Percentiles rank a stretch among this genome's conserved stretches.
These are phyloP conservation scores for Anastatus disparis DNA, from an alignment of 1,140 invertebrate genomes.

Conservation along the genomic window DNA sequence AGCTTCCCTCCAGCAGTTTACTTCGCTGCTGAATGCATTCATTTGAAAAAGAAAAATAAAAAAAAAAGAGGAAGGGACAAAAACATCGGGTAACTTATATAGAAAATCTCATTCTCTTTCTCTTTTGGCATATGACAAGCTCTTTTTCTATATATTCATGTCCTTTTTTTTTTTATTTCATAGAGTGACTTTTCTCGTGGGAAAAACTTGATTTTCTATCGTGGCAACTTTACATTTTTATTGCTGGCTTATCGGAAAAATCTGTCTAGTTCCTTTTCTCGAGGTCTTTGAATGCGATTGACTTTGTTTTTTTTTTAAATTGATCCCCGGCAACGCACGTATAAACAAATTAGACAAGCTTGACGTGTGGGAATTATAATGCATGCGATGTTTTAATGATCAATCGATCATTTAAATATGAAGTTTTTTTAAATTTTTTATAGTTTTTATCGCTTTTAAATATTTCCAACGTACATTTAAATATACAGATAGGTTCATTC, in stretches of 20 bases:
- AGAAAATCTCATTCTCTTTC: neutral
- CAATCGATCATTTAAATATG: too few species aligned
- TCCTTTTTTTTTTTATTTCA: neutral
- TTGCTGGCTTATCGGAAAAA: slow-evolving; percentile 11
- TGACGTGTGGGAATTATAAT: neutral
- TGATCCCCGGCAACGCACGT: too few species aligned
- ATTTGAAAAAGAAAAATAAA: neutral
- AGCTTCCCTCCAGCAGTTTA: neutral
- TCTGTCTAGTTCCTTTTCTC: too few species aligned
- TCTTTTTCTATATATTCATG: neutral
- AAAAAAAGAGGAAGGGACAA: neutral
- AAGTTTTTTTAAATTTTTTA: too few species aligned
- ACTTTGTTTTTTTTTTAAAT: too few species aligned
- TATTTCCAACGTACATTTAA: too few species aligned
- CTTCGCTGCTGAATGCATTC: neutral
- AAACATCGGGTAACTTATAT: neutral
- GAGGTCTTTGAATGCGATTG: too few species aligned
- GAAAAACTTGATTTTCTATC: neutral
- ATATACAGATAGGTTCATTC: too few species aligned
- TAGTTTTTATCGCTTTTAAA: too few species aligned
- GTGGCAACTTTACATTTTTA: slow-evolving; percentile 14
- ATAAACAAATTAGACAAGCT: neutral
- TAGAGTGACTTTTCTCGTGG: neutral
- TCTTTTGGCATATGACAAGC: too few species aligned
- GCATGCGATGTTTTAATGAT: too few species aligned